Evolutionary conservation across 2,888 invertebrate genomes (phyloP), one percentile per base, ranked within the genome.

Genomic region (Zelleria hepariella): DNA sequence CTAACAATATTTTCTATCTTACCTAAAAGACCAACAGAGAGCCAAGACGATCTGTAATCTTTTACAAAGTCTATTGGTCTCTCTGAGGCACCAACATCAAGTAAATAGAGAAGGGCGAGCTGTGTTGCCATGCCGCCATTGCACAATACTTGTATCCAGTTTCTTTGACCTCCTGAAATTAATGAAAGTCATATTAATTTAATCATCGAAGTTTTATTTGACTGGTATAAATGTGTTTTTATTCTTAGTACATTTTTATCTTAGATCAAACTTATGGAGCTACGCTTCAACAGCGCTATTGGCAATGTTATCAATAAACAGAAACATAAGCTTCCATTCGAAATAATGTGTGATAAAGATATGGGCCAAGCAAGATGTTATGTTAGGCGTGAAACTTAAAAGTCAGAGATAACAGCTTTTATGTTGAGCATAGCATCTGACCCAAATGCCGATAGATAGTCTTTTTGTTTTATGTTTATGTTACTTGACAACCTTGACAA

Each of bases 71-170:
- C 93, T 53, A 97, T 92, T 0, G 95, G 92, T 25, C 91, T 85
- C 74, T 97, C 96, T 2, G 93, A 92, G 65, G 93, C 92, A 0
- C 95, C 96, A 60, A 93, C 91, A 78, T 96, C 95, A 62, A 96
- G 77, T 63, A 96, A 81, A 74, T 95, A 96, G 23, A 96, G 80
- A 42, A 96, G 71, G 0, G 93, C 94, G 57, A 96, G 80, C 70
- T 95, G 93, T 0, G 94, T 91, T 20, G 96, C 95, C 91, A 96
- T 94, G n/a, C 96, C 96, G 1, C 93, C 94, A 84, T 97, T 97
- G 74, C 96, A 96, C 0, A 97, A 77, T 5, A 96, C 96, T 82
- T 97, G 97, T 15, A 96, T 85, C 96, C 97, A 97, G 75, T 94
- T 95, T 62, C 97, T 91, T 76, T 95, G 94, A 0, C 96, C 96